Conservation (phyloP, 2,888 invertebrate genomes). For the Fragum whitleyi region DNA sequence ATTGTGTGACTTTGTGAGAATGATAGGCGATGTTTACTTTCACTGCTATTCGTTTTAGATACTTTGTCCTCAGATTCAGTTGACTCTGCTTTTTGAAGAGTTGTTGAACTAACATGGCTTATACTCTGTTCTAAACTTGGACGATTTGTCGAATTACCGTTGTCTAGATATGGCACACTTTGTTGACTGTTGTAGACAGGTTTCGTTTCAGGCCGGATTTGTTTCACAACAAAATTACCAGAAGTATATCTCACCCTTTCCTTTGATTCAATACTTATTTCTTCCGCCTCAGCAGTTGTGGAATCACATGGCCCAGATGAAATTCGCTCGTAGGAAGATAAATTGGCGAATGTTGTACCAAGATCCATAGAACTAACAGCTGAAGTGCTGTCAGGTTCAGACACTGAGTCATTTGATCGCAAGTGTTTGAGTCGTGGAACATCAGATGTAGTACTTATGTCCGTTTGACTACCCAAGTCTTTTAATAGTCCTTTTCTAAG, state of each 20-base stretch:
- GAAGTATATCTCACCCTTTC: not conserved
- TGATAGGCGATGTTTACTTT: not conserved
- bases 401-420: not conserved
- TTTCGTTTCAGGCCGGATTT: not conserved
- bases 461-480: conserved; percentile 3
- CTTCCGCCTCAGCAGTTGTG: not conserved
- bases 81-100: not conserved
- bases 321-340: not conserved
- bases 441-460: conserved; percentile 15
- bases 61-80: not conserved
- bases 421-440: not conserved
- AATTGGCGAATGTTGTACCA: conserved; percentile 6
- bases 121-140: not conserved
- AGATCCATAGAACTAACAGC: not conserved
- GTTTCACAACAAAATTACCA: not conserved
- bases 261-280: not conserved
- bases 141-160: not conserved
- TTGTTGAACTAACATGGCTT: not conserved
- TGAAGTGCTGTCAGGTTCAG: conserved; percentile 8
- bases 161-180: not conserved
- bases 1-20: not conserved
- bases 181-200: not conserved
- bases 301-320: not conserved
- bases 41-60: not conserved
- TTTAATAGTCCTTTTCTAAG: not conserved